phyloP scores from a whole-genome alignment of 1,140 invertebrate species.

The Doryteuthis pealeii region DNA sequence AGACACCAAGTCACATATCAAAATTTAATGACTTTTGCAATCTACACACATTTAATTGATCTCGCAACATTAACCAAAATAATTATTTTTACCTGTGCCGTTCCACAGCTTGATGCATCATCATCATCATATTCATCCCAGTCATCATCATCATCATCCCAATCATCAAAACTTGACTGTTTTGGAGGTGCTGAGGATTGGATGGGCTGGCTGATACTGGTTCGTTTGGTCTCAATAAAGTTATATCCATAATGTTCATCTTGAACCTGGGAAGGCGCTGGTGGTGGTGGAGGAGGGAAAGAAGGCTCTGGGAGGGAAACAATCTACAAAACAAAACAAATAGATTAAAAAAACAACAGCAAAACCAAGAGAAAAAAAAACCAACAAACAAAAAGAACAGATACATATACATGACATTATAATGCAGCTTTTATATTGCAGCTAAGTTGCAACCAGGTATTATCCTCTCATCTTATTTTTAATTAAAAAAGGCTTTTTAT shows the following conservation, averaged over 20 bases:
- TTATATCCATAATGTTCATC: not conserved
- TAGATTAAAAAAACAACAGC: too few relatives aligned
- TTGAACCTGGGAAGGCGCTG: conserved; percentile 30
- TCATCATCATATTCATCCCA: conserved; percentile 84
- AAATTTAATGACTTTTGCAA: too few relatives aligned
- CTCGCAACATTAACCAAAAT: too few relatives aligned
- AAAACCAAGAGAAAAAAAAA: too few relatives aligned
- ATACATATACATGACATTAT: too few relatives aligned
- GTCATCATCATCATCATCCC: conserved; percentile 88
- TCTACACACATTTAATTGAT: too few relatives aligned
- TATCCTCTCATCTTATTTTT: too few relatives aligned
- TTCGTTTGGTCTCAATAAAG: conserved; percentile 7
- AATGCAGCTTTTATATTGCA: too few relatives aligned
- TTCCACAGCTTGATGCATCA: conserved; percentile 60
- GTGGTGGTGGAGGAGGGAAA: conserved; percentile 62
- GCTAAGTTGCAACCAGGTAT: too few relatives aligned
- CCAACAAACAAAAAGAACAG: too few relatives aligned
- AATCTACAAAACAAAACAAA: conserved; percentile 34
- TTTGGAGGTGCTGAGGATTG: conserved; percentile 18
- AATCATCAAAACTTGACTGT: conserved; percentile 65
- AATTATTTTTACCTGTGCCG: conserved; percentile 21
- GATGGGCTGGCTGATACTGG: conserved; percentile 16
- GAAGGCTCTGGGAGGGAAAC: conserved; percentile 54
- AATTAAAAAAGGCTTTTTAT: too few relatives aligned
- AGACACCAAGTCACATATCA: too few relatives aligned